Conservation (phyloP, 2,888 invertebrate species). For the Mythimna ferrago region DNA sequence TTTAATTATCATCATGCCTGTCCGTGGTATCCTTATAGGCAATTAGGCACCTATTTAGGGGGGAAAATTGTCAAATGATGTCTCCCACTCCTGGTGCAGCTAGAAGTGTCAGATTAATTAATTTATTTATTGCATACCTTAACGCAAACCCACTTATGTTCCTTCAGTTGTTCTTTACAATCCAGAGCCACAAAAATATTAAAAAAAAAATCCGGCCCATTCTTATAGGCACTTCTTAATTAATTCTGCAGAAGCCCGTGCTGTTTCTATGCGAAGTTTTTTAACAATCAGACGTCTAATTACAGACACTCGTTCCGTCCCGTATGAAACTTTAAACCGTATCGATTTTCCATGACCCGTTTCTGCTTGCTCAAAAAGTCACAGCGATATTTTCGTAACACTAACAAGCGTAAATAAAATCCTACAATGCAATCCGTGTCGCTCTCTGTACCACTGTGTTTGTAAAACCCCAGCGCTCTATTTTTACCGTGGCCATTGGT, state of each 20-base stretch:
- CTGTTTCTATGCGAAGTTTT: not conserved
- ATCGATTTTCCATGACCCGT: constrained; percentile 37
- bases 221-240: too few species aligned
- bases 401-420: constrained; percentile 40
- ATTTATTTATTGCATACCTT: too few species aligned
- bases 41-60: not conserved
- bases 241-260: too few species aligned
- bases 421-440: constrained; percentile 4
- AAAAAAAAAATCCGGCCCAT: too few species aligned
- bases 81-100: too few species aligned
- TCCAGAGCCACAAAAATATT: too few species aligned
- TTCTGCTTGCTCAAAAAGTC: constrained; percentile 15
- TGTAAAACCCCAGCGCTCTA: not conserved
- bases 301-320: not conserved
- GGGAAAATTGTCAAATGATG: too few species aligned
- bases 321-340: constrained; percentile 31
- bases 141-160: too few species aligned
- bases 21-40: not conserved
- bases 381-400: constrained; percentile 14
- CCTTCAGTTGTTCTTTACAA: too few species aligned
- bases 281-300: constrained; percentile 14
- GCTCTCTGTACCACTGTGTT: constrained; percentile 22
- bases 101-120: too few species aligned
- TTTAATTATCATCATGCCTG: not conserved
- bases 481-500: constrained; percentile 23